phyloP scores from a whole-genome alignment of 2,888 invertebrate species.

The Anorthoa munda region DNA sequence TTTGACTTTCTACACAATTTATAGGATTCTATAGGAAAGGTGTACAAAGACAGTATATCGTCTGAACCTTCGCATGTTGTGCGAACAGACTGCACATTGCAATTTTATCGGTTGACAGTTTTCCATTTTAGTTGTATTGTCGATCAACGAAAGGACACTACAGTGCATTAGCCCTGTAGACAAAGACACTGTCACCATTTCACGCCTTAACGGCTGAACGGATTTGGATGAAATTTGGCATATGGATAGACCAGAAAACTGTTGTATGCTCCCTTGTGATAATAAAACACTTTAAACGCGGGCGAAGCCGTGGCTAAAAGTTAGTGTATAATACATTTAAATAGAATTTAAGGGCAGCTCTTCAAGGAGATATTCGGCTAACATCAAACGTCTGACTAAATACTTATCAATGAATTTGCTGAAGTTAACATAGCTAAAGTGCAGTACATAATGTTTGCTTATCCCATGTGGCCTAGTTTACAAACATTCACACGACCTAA shows the following conservation, averaged over 20 bases:
- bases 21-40: slow-evolving; percentile 19
- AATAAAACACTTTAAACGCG: too few species aligned
- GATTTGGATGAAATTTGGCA: too few species aligned
- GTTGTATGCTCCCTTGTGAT: too few species aligned
- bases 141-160: slow-evolving; percentile 17
- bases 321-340: background rate
- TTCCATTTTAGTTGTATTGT: slow-evolving; percentile 7
- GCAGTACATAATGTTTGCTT: slow-evolving; percentile 18
- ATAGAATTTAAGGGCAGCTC: background rate
- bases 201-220: too few species aligned
- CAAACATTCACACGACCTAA: slow-evolving; percentile 26
- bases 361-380: background rate
- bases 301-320: too few species aligned
- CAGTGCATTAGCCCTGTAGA: slow-evolving; percentile 1
- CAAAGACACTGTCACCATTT: too few species aligned
- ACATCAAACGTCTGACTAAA: background rate
- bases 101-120: slow-evolving; percentile 26
- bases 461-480: slow-evolving; percentile 30
- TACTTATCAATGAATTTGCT: slow-evolving; percentile 9
- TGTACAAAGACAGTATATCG: slow-evolving; percentile 26
- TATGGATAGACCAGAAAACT: too few species aligned
- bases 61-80: slow-evolving; percentile 7
- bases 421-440: slow-evolving; percentile 1
- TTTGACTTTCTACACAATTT: slow-evolving; percentile 18
- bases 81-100: slow-evolving; percentile 39